Base-by-base conservation (phyloP, 2,113 vertebrate species). In the Cryptomyrus ogoouensis region DNA sequence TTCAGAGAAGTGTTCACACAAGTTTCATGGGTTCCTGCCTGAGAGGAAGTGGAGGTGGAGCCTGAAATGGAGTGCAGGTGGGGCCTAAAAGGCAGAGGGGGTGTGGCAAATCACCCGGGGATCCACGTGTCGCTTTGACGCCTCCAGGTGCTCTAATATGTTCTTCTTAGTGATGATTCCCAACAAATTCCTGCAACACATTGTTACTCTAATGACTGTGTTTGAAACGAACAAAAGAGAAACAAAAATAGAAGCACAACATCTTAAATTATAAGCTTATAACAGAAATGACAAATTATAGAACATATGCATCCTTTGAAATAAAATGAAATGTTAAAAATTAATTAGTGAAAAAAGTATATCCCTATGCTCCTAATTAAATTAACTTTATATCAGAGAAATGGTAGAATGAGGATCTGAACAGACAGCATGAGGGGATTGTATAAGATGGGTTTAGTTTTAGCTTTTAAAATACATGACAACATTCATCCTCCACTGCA, bases 121-220 rank as follows among this genome's bases (percentile, higher is more conserved):
- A 95, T 98, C 97, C 96, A 96, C 95, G 96, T 97, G 96, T 95
- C 97, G 97, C 97, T 98, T 98, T 97, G 99, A 97, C 97, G 99
- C 97, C 96, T 99, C 98, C 97, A 99, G 98, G 96, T 99, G 98
- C 93, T 97, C 98, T 99, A 99, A 98, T 96, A 99, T 98, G 97
- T 99, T 99, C 98, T 99, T 99, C 98, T 99, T 99, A 96, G 98
- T 99, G 98, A 99, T 99, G 98, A 99, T 99, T 95, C 98, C 98
- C 98, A 99, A 99, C 96, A 99, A 96, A 98, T 96, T 98, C 98
- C 98, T 99, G 98, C 95, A 99, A 99, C 97, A 99, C 97, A 97
- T 97, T 94, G 96, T 97, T 96, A 97, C 95, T 96, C 96, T 96
- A 94, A 97, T 98, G 97, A 98, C 96, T 97, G 93, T 91, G 94